Base-by-base conservation (phyloP, 2,797 vertebrate species). In the Stomatorhinus walkeri region DNA sequence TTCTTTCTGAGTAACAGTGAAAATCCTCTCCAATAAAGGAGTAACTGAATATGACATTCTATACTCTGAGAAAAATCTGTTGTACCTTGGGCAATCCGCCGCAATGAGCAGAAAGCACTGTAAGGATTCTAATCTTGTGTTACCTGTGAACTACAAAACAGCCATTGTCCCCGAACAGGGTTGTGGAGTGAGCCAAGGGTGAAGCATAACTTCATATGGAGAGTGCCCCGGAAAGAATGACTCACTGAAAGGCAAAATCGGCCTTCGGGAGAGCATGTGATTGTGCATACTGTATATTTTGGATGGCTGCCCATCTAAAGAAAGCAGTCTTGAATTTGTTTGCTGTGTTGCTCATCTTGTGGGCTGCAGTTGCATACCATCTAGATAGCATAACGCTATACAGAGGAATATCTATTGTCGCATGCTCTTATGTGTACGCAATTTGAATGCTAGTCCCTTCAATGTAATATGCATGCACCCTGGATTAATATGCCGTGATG, bases 41-140 rank as follows among this genome's bases (percentile, higher is more conserved):
- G 43, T 85, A 49, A 85, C 81, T 1, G 12, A 51, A 85, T 85
- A 85, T 85, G 81, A 85, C 48, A 85, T 51, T 22, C 48, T 22
- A 85, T 48, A 85, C 81, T 81, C 76, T 85, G 81, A 85, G 81
- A 85, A 51, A 85, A 85, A 85, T 85, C 81, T 48, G 48, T 85
- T 85, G 81, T 51, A 48, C 43, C 81, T 49, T 48, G 43, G 81
- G 81, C 81, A 51, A 49, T 85, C 43, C 22, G 8, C 9, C 2
- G 81, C 43, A 49, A 48, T 85, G 81, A 85, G 81, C 81, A 49
- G 81, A 49, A 51, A 49, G 48, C 48, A 85, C 22, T 72, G 68
- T 72, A 72, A 72, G 68, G 68, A 72, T 51, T 51, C 46, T n/a
- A 51, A 28, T 51, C 72, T 88, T 81, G 72, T 51, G 51, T 88